Base-by-base conservation (phyloP, 2,888 invertebrate genomes). In the Carcina quercana region DNA sequence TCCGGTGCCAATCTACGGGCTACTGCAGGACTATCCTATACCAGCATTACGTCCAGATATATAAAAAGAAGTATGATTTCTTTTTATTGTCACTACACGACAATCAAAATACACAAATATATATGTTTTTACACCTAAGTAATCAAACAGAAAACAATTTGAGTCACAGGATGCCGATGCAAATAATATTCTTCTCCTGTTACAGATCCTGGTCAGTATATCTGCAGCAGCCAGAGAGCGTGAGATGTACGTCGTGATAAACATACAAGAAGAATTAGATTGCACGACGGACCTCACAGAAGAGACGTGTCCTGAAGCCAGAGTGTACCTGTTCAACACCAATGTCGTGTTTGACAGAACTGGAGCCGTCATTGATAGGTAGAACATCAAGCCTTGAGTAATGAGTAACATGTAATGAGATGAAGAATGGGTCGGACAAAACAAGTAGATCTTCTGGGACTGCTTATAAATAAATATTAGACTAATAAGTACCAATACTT, bases 291-390 rank as follows among this genome's bases (percentile, higher is more conserved):
- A 24, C 1, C 72, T 51, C 34, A 40, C 54, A 8, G 85, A 70
- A 17, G 74, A 70, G 42, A 63, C 67, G 30, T 91, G 85, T 59
- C 87, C 86, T 6, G 72, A 59, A 43, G 79, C 76, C 26, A 78
- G 73, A 15, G 50, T 57, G 3, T 76, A 83, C 30, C 54, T 85
- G 13, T 94, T 89, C 72, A 95, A 95, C 50, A 92, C 94, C 0
- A 91, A 94, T 53, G 88, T 94, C 0, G 93, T 89, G 0, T 91
- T 94, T 45, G 88, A 93, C 57, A 85, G 92, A 31, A 70, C 71
- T n/a, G 95, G 95, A 1, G 72, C 75, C 1, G 79, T 95, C 11
- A 80, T 93, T 6, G 89, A 91, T 7, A 87, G 87, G 86, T 92
- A n/a, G n/a, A n/a, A n/a, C n/a, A n/a, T n/a, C n/a, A n/a, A n/a